These are phyloP conservation scores for Ruditapes philippinarum DNA, from an alignment of 1,140 invertebrate species.

Conservation along the genomic window DNA sequence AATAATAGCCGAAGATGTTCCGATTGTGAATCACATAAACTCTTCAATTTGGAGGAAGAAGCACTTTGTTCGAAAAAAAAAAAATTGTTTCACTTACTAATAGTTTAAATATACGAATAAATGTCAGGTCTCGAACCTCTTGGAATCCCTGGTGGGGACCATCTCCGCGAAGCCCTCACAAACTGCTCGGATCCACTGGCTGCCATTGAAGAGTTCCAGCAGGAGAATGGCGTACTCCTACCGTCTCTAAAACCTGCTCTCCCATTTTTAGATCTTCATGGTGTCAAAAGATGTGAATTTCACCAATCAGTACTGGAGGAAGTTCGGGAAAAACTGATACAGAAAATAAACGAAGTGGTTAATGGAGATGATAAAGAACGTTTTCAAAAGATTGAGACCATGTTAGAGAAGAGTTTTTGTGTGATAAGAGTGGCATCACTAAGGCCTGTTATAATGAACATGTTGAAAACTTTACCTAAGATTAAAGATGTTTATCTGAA, in stretches of 20 bases:
- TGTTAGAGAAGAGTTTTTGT: slow-evolving; percentile 97
- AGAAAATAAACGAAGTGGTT: slow-evolving; percentile 95
- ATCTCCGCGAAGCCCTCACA: slow-evolving; percentile 96
- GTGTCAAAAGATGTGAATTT: slow-evolving; percentile 96
- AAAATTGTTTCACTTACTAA: too few species aligned
- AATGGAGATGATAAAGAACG: slow-evolving; percentile 91
- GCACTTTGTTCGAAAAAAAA: too few species aligned
- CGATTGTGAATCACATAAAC: too few species aligned
- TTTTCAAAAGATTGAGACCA: slow-evolving; percentile 95
- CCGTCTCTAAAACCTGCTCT: slow-evolving; percentile 97
- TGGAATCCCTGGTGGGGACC: slow-evolving; percentile 96
- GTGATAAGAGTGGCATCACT: slow-evolving; percentile 96
- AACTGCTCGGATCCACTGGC: slow-evolving; percentile 98
- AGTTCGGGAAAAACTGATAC: slow-evolving; percentile 95
- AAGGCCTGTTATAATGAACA: slow-evolving; percentile 98
- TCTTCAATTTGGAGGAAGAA: too few species aligned
- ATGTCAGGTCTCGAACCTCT: slow-evolving; percentile 93
- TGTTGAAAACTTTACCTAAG: slow-evolving; percentile 96
- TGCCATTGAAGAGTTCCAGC: slow-evolving; percentile 98
- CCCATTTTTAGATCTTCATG: slow-evolving; percentile 97
- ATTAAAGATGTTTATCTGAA: slow-evolving; percentile 97
- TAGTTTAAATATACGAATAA: too few species aligned
- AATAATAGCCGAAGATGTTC: too few species aligned
- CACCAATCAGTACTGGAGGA: slow-evolving; percentile 98
- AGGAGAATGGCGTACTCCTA: slow-evolving; percentile 96